Base-by-base conservation (phyloP, 2,888 invertebrate species). In the Macaria liturata region DNA sequence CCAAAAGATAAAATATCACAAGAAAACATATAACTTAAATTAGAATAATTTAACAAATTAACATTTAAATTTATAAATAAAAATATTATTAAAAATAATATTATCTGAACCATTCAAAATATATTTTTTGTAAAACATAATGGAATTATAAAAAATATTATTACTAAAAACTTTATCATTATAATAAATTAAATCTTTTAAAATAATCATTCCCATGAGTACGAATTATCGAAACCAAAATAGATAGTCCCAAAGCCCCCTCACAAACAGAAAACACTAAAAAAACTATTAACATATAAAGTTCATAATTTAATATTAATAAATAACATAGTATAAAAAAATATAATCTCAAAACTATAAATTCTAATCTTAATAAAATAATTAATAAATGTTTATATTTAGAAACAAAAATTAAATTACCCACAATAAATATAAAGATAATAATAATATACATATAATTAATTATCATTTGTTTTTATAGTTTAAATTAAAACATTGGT, bases 401-500 rank as follows among this genome's bases (percentile, higher is more conserved):
- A 69, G 88, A 88, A 76, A 88, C 79, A 93, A 93, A 93, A 81
- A 87, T 85, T 71, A 92, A 78, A 80, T 91, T 80, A 0, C 93
- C 92, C 57, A 88, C 61, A 77, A 93, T 72, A 91, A 85, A 88
- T 75, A 93, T 88, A 82, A 90, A 68, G 77, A 88, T 78, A 78
- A 83, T 76, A 70, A 91, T 70, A 64, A 88, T 62, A 76, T 71
- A 81, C 70, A 87, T 84, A 78, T 86, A 70, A 64, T 74, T 69
- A 70, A 85, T 82, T 85, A 89, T 84, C 89, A 93, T 61, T 65
- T 73, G 75, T 76, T 93, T 93, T 93, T 93, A 93, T 94, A 94
- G 91, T 94, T 94, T 93, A 94, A 92, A 70, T 20, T 48, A 94
- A 94, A 94, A 94, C 87, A 92, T 92, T 93, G 93, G 92, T 94